Conservation (phyloP, 2,888 invertebrate species). For the Leucania comma region DNA sequence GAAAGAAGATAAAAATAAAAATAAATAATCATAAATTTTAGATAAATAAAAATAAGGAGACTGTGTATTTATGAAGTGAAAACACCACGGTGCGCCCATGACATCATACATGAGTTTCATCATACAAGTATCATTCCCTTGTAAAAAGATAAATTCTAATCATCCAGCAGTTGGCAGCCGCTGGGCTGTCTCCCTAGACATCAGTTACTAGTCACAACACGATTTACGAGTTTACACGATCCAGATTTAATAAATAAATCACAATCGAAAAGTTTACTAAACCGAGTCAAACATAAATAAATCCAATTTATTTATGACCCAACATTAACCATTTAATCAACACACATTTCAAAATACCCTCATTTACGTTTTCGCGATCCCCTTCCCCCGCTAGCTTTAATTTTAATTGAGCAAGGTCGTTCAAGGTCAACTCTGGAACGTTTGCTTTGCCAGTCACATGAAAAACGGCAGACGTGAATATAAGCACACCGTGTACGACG, state of each 20-base stretch:
- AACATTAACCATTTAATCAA: constrained; percentile 20
- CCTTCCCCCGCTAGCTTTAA: constrained; percentile 11
- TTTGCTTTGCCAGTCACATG: constrained; percentile 31
- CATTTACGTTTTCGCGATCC: constrained; percentile 22
- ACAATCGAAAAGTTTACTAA: constrained; percentile 18
- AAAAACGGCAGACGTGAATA: constrained; percentile 9
- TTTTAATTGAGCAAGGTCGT: constrained; percentile 47
- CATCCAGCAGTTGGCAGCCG: background rate
- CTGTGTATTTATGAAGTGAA: too few relatives aligned
- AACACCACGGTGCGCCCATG: too few relatives aligned
- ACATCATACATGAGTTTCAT: too few relatives aligned
- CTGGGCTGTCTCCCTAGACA: background rate
- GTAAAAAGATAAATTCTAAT: background rate
- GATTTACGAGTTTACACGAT: constrained; percentile 28
- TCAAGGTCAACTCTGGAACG: constrained; percentile 11
- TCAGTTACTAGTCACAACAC: constrained; percentile 2
- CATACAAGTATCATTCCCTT: background rate
- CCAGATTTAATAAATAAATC: constrained; percentile 32
- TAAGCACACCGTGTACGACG: background rate
- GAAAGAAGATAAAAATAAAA: too few relatives aligned
- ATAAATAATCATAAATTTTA: too few relatives aligned
- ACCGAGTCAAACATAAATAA: constrained; percentile 20
- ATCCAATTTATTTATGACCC: constrained; percentile 26
- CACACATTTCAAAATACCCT: constrained; percentile 23
- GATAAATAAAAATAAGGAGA: too few relatives aligned